Evolutionary conservation across 2,113 vertebrate species (phyloP).

Genomic region (Salvator merianae): DNA sequence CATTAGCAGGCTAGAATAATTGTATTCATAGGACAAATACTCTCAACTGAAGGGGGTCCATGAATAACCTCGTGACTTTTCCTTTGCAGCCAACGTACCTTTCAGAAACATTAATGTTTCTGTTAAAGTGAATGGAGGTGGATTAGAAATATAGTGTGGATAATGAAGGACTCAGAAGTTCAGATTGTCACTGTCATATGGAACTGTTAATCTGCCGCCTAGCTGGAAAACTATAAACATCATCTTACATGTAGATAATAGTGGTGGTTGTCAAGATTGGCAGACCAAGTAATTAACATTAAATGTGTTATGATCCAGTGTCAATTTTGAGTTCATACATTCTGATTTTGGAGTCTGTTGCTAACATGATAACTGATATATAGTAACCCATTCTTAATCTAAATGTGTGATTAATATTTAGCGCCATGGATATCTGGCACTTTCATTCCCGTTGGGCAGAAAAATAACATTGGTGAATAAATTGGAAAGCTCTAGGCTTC

Average conservation of each 20-base stretch:
- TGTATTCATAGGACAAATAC: conserved; percentile 46
- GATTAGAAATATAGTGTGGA: conserved; percentile 18
- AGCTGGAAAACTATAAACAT: not conserved
- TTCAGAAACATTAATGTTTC: not conserved
- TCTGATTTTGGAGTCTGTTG: conserved; percentile 39
- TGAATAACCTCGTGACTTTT: conserved; percentile 25
- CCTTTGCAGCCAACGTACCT: not conserved
- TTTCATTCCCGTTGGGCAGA: conserved; percentile 52
- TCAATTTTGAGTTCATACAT: conserved; percentile 10
- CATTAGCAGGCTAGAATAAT: conserved; percentile 57
- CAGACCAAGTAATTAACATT: conserved; percentile 34
- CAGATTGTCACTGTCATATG: conserved; percentile 18
- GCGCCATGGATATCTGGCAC: conserved; percentile 12
- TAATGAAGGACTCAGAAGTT: not conserved
- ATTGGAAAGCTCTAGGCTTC: conserved; percentile 31
- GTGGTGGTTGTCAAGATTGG: not conserved
- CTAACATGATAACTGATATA: conserved; percentile 7
- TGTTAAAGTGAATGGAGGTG: not conserved
- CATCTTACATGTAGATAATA: not conserved
- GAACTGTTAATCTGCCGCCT: conserved; percentile 24
- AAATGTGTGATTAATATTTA: conserved; percentile 46
- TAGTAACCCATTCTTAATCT: conserved; percentile 32
- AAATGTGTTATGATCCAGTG: conserved; percentile 12
- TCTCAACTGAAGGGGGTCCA: not conserved
- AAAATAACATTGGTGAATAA: conserved; percentile 63